phyloP scores from a whole-genome alignment of 2,797 vertebrate genomes.

The Lepidocolaptes lacrymiger region DNA sequence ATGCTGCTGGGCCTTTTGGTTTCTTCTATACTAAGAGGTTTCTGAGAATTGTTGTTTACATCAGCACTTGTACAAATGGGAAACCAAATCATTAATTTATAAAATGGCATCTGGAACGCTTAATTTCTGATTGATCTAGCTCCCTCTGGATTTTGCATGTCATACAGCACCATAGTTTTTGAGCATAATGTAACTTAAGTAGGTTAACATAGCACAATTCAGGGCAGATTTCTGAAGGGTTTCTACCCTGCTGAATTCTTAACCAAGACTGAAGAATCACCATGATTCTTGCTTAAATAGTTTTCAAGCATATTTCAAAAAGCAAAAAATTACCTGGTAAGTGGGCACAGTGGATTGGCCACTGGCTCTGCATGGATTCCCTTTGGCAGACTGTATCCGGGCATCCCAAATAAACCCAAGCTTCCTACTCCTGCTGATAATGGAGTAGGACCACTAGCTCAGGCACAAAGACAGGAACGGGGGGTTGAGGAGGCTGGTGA shows the following conservation, averaged over 20 bases:
- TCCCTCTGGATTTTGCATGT: slow-evolving; percentile 48
- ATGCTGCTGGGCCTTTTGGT: slow-evolving; percentile 1
- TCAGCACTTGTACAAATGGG: slow-evolving; percentile 55
- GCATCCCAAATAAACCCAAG: neutral
- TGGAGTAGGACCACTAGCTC: neutral
- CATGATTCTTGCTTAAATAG: neutral
- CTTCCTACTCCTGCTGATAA: neutral
- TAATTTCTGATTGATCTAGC: slow-evolving; percentile 64
- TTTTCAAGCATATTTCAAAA: neutral
- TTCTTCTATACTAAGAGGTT: neutral
- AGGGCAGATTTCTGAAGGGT: neutral
- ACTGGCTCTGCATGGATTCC: neutral
- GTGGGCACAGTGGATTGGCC: neutral
- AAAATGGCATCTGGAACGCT: slow-evolving; percentile 68
- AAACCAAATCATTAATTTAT: slow-evolving; percentile 72
- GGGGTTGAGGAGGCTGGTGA: rapidly evolving
- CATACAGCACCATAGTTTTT: slow-evolving; percentile 34
- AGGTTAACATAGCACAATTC: slow-evolving; percentile 26
- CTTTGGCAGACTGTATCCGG: neutral
- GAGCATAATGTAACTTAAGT: slow-evolving; percentile 45
- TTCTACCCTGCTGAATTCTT: neutral
- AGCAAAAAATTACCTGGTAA: rapidly evolving
- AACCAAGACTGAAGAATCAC: neutral
- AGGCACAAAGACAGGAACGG: neutral
- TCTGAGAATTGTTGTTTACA: slow-evolving; percentile 63